A percentile compares a stretch with the other conserved stretches of the same genome.
Conservation (phyloP, 2,113 vertebrate genomes). For the Xiphias gladius region DNA sequence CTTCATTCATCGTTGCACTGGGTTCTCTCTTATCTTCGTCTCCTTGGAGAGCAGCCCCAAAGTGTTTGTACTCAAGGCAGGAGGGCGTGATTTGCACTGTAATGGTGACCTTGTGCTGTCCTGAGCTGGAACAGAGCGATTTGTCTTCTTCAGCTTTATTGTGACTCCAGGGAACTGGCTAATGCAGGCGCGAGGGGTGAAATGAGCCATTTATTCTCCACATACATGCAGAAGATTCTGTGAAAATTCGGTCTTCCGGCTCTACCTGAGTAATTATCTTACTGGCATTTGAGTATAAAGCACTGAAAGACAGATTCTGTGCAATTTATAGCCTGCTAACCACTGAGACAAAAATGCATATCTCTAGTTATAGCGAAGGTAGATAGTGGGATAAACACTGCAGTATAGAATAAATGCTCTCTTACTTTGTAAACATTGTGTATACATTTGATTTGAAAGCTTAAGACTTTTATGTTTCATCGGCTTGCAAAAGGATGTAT, state of each 20-base stretch:
- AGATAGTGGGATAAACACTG: slow-evolving; percentile 29
- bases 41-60: slow-evolving; percentile 52
- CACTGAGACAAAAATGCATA: slow-evolving; percentile 20
- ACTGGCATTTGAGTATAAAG: slow-evolving; percentile 23
- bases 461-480: neutral
- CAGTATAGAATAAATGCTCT: slow-evolving; percentile 9
- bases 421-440: slow-evolving; percentile 6
- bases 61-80: slow-evolving; percentile 50
- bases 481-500: neutral
- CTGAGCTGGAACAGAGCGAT: slow-evolving; percentile 53
- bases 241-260: slow-evolving; percentile 16
- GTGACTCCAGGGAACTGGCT: slow-evolving; percentile 62
- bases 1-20: slow-evolving; percentile 24
- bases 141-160: slow-evolving; percentile 72
- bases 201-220: slow-evolving; percentile 42
- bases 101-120: slow-evolving; percentile 68
- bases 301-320: slow-evolving; percentile 18
- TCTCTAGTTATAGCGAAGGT: slow-evolving; percentile 23
- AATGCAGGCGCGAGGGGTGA: slow-evolving; percentile 50
- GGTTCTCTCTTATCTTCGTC: slow-evolving; percentile 45
- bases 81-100: slow-evolving; percentile 53
- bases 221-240: slow-evolving; percentile 2
- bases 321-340: slow-evolving; percentile 1
- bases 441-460: slow-evolving; percentile 15
- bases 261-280: slow-evolving; percentile 21